Conservation (phyloP, 2,888 invertebrate species). For the Rotaria socialis region DNA sequence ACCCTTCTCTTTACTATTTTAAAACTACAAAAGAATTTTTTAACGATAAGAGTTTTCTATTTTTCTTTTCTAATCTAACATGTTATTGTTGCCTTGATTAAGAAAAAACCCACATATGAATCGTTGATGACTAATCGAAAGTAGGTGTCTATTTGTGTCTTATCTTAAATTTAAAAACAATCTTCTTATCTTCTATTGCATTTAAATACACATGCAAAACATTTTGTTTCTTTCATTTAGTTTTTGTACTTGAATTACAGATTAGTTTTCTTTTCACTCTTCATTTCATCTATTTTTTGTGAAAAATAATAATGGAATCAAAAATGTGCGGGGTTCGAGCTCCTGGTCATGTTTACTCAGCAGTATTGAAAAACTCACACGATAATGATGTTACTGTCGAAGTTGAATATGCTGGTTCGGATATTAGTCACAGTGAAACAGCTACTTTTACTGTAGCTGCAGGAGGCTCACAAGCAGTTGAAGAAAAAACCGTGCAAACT, state of each 20-base stretch:
- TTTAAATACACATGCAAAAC: background rate
- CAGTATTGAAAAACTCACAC: background rate
- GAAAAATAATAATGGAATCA: background rate
- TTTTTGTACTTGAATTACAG: background rate
- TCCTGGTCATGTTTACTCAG: background rate
- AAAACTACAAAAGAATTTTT: no score
- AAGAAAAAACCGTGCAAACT: background rate
- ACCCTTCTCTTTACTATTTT: no score
- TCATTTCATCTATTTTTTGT: background rate
- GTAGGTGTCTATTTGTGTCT: background rate
- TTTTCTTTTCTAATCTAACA: no score
- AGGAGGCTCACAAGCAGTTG: background rate
- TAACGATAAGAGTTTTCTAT: no score
- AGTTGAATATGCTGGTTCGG: constrained; percentile 8
- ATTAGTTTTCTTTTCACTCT: background rate
- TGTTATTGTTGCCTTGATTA: no score
- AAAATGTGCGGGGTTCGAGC: background rate
- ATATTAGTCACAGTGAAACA: background rate
- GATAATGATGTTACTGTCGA: background rate
- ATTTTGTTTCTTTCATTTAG: background rate
- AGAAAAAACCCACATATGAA: background rate
- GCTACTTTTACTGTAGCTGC: background rate
- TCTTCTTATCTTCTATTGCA: background rate
- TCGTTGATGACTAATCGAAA: background rate
- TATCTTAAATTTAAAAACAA: background rate